Conservation (phyloP, 37 sponge, comb jelly and placozoan genomes). For the Theonella swinhoei region DNA sequence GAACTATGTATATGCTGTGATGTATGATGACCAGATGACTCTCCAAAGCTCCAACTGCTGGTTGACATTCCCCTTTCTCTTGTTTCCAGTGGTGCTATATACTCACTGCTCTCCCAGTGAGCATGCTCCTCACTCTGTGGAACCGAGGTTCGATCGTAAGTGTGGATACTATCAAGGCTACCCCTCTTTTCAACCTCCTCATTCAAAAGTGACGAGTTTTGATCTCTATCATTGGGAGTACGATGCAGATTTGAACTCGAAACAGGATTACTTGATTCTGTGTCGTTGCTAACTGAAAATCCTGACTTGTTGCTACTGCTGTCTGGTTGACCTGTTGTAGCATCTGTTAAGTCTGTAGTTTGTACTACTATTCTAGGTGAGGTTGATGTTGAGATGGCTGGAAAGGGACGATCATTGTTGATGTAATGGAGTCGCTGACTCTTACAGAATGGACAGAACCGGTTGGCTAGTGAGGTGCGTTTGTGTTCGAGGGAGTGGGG, state of each 20-base stretch:
- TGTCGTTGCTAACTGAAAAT: not conserved
- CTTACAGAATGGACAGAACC: constrained; percentile 34
- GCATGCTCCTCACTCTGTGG: not conserved
- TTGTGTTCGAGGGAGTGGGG: not conserved
- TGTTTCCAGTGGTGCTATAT: not conserved
- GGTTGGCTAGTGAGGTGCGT: constrained; percentile 23
- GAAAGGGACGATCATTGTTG: not conserved
- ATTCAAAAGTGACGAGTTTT: not conserved
- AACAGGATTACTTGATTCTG: not conserved
- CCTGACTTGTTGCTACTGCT: not conserved
- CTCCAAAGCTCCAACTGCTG: not conserved
- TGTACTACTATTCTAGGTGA: not conserved
- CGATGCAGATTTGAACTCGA: not conserved
- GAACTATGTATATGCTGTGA: not conserved
- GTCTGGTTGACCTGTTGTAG: too few relatives aligned
- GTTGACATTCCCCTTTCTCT: not conserved
- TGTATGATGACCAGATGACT: not conserved
- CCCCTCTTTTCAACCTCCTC: not conserved
- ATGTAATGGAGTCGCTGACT: constrained; percentile 35
- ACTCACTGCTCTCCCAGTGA: not conserved
- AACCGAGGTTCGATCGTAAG: not conserved
- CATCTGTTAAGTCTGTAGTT: too few relatives aligned
- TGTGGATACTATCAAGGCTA: not conserved
- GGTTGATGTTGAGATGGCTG: not conserved
- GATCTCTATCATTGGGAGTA: not conserved